Evolutionary conservation across 2,113 vertebrate species (phyloP), one percentile per base, ranked within the genome.

Genomic region (Pelobates fuscus): DNA sequence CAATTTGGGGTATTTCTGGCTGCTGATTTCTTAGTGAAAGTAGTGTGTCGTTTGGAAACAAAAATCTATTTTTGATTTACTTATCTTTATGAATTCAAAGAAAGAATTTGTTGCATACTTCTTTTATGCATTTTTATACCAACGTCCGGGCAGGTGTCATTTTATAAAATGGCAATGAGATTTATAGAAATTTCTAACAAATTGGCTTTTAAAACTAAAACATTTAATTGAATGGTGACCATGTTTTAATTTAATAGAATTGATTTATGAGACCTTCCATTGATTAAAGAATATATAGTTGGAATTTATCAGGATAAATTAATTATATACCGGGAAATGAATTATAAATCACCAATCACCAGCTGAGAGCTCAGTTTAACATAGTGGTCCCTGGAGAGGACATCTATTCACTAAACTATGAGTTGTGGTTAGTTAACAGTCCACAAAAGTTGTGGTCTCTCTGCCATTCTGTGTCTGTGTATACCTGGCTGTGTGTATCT

Each of bases 161-260:
- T 67, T 43, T 58, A 44, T 58, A 41, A 57, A 66, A 41, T 30
- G 29, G 46, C 44, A 25, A 29, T 27, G 23, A 25, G 49, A 66
- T 74, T 75, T 59, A 67, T 26, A 57, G 52, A 29, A 21, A 26
- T 21, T 58, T 66, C 18, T 67, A 58, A 75, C 46, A 54, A 66
- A 75, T 59, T 67, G 63, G 49, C 54, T 75, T 75, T 66, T 44
- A 20, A 43, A 23, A 20, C 63, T 25, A 32, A 49, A 58, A 46
- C 62, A 55, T 75, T 59, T 74, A 65, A 75, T 75, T 67, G 63
- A 75, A 57, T 32, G 63, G 61, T 67, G 61, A 74, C 71, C 67
- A 61, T 30, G 24, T 8, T 23, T 8, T 21, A 23, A 26, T 41
- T 32, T 30, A 26, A 10, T 5, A 30, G 18, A 26, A 30, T 29